These are phyloP conservation scores for Brenthis daphne DNA, from an alignment of 2,888 invertebrate species.

Conservation along the genomic window DNA sequence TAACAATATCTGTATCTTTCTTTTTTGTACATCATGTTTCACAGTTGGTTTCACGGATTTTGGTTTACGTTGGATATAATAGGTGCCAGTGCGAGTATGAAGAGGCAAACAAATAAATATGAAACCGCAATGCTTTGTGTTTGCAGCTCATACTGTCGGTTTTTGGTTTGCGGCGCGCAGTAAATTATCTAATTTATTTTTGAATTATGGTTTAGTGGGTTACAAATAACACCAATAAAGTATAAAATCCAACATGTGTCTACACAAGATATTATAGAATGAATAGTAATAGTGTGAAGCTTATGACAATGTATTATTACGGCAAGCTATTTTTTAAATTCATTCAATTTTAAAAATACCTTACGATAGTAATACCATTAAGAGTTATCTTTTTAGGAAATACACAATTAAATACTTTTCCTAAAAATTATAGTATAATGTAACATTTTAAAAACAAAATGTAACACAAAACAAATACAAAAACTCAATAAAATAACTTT, in stretches of 20 bases:
- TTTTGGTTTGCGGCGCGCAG: slow-evolving; percentile 29
- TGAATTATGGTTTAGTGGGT: slow-evolving; percentile 14
- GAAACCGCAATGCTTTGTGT: slow-evolving; percentile 29
- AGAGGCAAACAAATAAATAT: slow-evolving; percentile 29
- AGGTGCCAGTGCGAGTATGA: slow-evolving; percentile 19
- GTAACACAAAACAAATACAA: background rate
- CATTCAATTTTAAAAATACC: no score
- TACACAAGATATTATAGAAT: background rate
- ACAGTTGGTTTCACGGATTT: background rate
- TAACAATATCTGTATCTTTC: no score
- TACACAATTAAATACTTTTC: no score
- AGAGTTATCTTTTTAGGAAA: no score
- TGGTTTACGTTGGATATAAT: slow-evolving; percentile 5
- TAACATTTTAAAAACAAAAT: background rate
- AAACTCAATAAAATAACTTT: slow-evolving; percentile 8
- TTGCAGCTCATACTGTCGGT: slow-evolving; percentile 21
- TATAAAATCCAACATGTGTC: background rate
- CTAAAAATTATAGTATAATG: no score
- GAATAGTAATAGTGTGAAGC: background rate
- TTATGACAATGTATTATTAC: no score
- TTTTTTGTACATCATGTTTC: background rate
- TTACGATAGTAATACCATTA: no score
- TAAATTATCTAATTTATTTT: slow-evolving; percentile 27
- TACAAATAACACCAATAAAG: slow-evolving; percentile 2
- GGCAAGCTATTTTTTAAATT: no score